Evolutionary conservation across 2,797 vertebrate species (phyloP).

Genomic region (Pantherophis vulpinus): DNA sequence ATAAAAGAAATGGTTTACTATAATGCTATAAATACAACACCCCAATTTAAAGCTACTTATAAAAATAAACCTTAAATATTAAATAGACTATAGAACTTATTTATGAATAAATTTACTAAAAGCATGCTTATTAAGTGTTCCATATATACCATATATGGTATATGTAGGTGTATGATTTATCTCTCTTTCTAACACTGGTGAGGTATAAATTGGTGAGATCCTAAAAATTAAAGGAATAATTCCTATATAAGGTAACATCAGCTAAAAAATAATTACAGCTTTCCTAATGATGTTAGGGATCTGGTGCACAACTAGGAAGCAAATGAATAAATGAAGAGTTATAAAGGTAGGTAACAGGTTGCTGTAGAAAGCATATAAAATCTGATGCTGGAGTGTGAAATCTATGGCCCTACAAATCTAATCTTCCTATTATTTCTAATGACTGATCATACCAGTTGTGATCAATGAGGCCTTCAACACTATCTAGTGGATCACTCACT

Average conservation of each 20-base stretch:
- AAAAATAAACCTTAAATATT: background rate
- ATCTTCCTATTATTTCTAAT: background rate
- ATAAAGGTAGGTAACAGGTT: background rate
- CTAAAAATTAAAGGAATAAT: background rate
- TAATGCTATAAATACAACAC: background rate
- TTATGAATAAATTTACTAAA: background rate
- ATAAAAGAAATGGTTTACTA: background rate
- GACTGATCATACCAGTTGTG: background rate
- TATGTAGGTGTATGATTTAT: background rate
- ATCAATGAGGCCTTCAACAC: background rate
- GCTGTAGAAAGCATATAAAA: background rate
- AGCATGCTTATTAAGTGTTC: background rate
- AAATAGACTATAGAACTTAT: background rate
- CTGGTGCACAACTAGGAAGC: background rate
- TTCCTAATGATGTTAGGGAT: background rate
- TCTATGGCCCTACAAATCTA: background rate
- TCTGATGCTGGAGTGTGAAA: background rate
- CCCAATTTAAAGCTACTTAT: background rate
- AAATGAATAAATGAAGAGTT: background rate
- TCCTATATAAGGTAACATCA: background rate
- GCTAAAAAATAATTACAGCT: background rate
- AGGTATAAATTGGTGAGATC: background rate
- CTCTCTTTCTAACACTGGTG: background rate
- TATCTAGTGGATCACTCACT: background rate
- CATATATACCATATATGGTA: background rate